A percentile compares a stretch with the other conserved stretches of the same genome.
These are phyloP conservation scores for Ibidorhyncha struthersii DNA, from an alignment of 2,113 vertebrate species.

Conservation along the genomic window DNA sequence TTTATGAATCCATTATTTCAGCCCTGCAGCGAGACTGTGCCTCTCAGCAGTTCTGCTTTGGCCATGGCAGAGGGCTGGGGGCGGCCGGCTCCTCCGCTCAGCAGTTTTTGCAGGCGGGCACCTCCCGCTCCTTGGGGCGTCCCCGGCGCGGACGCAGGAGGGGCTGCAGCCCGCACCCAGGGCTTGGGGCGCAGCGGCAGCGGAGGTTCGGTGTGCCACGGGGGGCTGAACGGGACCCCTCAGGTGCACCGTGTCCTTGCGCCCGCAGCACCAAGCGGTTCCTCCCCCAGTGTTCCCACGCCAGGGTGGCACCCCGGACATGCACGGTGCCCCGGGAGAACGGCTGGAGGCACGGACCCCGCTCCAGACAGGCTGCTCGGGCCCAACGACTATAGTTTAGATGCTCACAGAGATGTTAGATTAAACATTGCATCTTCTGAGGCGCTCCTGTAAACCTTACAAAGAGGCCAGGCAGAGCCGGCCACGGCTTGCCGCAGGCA, in stretches of 20 bases:
- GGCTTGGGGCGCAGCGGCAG: neutral
- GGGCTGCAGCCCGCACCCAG: neutral
- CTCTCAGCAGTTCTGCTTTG: neutral
- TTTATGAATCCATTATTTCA: neutral
- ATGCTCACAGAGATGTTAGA: neutral
- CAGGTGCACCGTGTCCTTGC: fast-evolving
- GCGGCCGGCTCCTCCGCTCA: neutral
- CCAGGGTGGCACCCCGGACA: fast-evolving
- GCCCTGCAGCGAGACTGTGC: neutral
- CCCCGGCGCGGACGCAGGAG: fast-evolving
- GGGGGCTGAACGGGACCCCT: fast-evolving
- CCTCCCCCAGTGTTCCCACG: fast-evolving
- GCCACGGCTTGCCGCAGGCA: neutral
- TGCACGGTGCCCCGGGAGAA: fast-evolving
- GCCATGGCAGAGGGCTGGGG: neutral
- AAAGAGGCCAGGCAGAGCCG: neutral
- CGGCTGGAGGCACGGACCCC: neutral
- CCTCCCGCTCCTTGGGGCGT: neutral
- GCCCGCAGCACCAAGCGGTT: fast-evolving
- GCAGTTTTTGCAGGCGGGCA: neutral
- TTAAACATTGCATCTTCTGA: neutral
- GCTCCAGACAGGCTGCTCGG: neutral
- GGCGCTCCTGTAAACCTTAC: neutral
- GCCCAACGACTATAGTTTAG: neutral
- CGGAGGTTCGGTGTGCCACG: fast-evolving